Base-by-base conservation (phyloP, 2,888 invertebrate species). In the Malthinus seriepunctatus region DNA sequence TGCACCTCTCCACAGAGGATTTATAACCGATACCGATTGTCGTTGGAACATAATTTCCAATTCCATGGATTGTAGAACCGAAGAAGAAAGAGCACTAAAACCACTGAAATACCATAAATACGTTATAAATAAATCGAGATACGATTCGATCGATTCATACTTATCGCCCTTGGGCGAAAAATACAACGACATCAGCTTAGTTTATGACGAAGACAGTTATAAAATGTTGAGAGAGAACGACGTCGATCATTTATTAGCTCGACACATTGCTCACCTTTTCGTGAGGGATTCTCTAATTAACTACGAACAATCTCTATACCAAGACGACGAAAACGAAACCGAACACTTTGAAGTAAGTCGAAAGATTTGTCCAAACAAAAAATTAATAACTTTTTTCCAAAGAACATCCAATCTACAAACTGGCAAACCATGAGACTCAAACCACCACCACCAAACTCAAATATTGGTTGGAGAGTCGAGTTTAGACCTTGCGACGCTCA, bases 351-450 rank as follows among this genome's bases (percentile, higher is more conserved):
- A 99, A 86, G 95, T 93, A 76, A 70, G 67, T 38, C 51, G 45
- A 8, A 2, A 3, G 14, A 1, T 6, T 34, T 39, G 54, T 6
- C 42, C 12, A 44, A 23, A 23, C n/a, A n/a, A n/a, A n/a, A n/a
- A n/a, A n/a, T n/a, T n/a, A n/a, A n/a, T n/a, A n/a, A n/a, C n/a
- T n/a, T n/a, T n/a, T n/a, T n/a, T n/a, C n/a, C n/a, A n/a, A 35
- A 94, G 93, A 98, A 98, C 77, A 96, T 98, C 68, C 97, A 98
- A 77, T 97, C 97, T 0, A 98, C 98, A 32, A 98, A 98, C 82
- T 98, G 98, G 98, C 97, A 98, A 81, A 96, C 97, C 32, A 96
- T 98, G 96, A 85, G 96, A 35, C 99, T 99, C 81, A 99, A 99
- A 81, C 97, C 97, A 32, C 98, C 98, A 44, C 96, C 97, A 15